phyloP scores from a whole-genome alignment of 1,140 invertebrate species.

The Drosophila bifasciata region DNA sequence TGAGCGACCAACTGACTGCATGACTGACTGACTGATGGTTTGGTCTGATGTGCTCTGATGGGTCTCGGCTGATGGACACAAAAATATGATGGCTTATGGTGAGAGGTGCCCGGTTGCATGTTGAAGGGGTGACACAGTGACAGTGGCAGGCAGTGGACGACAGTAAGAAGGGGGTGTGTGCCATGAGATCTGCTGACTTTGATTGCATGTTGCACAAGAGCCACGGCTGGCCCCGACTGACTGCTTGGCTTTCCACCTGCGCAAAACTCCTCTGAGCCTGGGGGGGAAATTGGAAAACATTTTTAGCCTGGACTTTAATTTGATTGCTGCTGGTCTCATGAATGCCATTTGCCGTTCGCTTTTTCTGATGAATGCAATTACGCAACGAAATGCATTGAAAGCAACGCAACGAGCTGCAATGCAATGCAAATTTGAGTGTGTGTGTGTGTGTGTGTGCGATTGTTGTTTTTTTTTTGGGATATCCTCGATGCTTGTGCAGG shows the following conservation, averaged over 20 bases:
- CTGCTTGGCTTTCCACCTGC: constrained; percentile 8
- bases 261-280: too few species aligned
- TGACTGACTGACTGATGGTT: constrained; percentile 20
- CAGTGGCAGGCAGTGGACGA: too few species aligned
- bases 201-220: constrained; percentile 13
- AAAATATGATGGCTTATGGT: constrained; percentile 45
- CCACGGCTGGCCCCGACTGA: too few species aligned
- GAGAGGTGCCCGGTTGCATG: constrained; percentile 3
- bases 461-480: constrained; percentile 25
- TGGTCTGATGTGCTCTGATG: constrained; percentile 3
- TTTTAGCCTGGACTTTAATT: constrained; percentile 49
- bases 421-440: constrained; percentile 52
- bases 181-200: constrained; percentile 1
- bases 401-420: constrained; percentile 13
- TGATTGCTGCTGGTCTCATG: constrained; percentile 41
- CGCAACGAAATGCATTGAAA: constrained; percentile 35
- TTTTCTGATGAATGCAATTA: constrained; percentile 77
- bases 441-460: constrained; percentile 25
- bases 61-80: constrained; percentile 14
- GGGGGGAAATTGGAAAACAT: constrained; percentile 24
- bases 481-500: not conserved
- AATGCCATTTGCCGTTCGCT: constrained; percentile 29
- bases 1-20: constrained; percentile 52
- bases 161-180: too few species aligned
- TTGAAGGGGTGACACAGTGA: constrained; percentile 6